Evolutionary conservation across 2,888 invertebrate genomes (phyloP).

Genomic region (Aporophyla nigra): DNA sequence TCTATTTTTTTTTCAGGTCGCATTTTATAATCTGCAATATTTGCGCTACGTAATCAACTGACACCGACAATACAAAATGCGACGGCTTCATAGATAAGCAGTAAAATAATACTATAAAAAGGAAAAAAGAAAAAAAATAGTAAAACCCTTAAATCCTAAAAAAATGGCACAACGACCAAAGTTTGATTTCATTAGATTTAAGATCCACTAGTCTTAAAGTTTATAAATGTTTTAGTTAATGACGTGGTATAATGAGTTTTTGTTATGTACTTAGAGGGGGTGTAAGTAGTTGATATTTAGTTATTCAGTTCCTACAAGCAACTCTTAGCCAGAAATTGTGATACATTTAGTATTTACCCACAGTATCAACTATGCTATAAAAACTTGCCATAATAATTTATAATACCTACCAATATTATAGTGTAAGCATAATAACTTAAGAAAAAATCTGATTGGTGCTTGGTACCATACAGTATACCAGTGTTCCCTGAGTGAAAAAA

Average conservation of each 20-base stretch:
- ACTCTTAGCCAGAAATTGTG: conserved; percentile 71
- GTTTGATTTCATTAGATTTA: conserved; percentile 84
- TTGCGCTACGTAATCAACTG: conserved; percentile 80
- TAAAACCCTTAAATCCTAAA: conserved; percentile 86
- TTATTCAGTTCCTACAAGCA: conserved; percentile 72
- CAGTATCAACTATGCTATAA: conserved; percentile 51
- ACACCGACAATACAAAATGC: conserved; percentile 88
- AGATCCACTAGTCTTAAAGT: conserved; percentile 83
- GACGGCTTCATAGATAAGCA: conserved; percentile 75
- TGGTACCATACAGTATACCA: conserved; percentile 58
- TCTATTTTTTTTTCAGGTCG: conserved; percentile 73
- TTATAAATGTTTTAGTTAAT: conserved; percentile 66
- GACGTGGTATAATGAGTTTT: conserved; percentile 58
- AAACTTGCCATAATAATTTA: conserved; percentile 66
- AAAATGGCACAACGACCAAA: conserved; percentile 91
- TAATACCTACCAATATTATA: conserved; percentile 56
- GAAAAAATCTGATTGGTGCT: conserved; percentile 33
- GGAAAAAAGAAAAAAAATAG: conserved; percentile 84
- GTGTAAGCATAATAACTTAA: conserved; percentile 51
- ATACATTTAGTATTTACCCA: conserved; percentile 60
- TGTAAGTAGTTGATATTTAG: conserved; percentile 59
- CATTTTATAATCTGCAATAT: conserved; percentile 63
- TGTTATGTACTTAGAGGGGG: conserved; percentile 48
- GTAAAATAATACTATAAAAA: conserved; percentile 67
- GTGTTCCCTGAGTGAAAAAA: conserved; percentile 77